phyloP scores from a whole-genome alignment of 2,797 vertebrate genomes.

The Gila robusta region DNA sequence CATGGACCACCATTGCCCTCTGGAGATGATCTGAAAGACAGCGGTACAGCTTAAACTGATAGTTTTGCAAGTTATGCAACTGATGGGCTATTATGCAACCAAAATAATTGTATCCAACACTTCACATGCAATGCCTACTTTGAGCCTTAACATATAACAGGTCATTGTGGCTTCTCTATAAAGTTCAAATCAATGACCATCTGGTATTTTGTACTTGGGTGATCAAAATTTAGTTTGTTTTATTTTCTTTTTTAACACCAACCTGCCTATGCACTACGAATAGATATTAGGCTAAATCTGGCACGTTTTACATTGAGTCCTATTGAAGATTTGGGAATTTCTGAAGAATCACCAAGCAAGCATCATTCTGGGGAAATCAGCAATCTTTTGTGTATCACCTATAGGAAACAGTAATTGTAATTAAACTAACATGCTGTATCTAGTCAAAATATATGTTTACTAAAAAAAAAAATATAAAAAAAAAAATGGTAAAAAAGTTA shows the following conservation, averaged over 20 bases:
- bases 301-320: background rate
- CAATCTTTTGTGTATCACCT: too few relatives aligned
- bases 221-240: background rate
- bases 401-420: too few relatives aligned
- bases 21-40: slow-evolving; percentile 47
- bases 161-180: background rate
- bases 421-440: too few relatives aligned
- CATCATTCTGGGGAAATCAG: too few relatives aligned
- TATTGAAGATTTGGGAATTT: too few relatives aligned
- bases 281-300: background rate
- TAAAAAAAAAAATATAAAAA: too few relatives aligned
- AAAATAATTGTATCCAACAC: background rate
- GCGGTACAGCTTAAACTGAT: background rate
- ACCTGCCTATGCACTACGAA: background rate
- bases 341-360: too few relatives aligned
- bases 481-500: too few relatives aligned
- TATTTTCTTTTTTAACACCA: background rate
- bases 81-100: background rate
- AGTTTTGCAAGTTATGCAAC: background rate
- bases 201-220: background rate
- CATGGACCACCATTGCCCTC: slow-evolving; percentile 53
- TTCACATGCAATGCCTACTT: background rate
- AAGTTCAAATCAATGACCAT: background rate
- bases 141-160: background rate
- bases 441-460: too few relatives aligned